Evolutionary conservation across 2,113 vertebrate genomes (phyloP), one percentile per base, ranked within the genome.

Genomic region (Brachypteracias leptosomus): DNA sequence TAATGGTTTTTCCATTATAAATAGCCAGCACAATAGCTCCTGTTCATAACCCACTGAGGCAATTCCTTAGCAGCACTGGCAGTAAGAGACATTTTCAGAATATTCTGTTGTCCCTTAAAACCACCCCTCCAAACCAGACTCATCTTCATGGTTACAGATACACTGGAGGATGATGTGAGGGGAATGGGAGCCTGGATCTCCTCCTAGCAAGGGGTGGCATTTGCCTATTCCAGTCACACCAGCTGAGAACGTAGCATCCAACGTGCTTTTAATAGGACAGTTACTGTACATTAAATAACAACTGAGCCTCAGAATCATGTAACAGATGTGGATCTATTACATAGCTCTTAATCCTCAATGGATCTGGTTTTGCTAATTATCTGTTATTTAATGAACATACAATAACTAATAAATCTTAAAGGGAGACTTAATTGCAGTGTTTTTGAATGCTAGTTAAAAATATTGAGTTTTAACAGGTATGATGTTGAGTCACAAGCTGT

Each of bases 311-410:
- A 78, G 49, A 88, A 36, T 26, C 76, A 74, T 33, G 36, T 58
- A 93, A 73, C 93, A 96, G 95, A 96, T 94, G 93, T 28, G 68
- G 85, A 95, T 91, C 88, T 93, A 70, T 94, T 78, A 97, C 81
- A 74, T 88, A 96, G 65, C 87, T 91, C 63, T 21, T 97, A 97
- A 96, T 96, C 70, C 93, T 88, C 86, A 78, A 44, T 20, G 78
- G 84, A 52, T 91, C 33, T 67, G 91, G 51, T 94, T 95, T 86
- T 72, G 85, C 81, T 94, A 74, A 97, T 96, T 78, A 88, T 68
- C 88, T 95, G 92, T 62, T 81, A 96, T 88, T 97, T 96, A 95
- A 96, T 88, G 95, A 97, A 88, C 40, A 91, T 86, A 87, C 38
- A 96, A 95, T 95, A 96, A 96, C 79, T 80, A 95, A 76, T 12